phyloP scores from a whole-genome alignment of 2,888 invertebrate genomes.

The Clepsis dumicolana region DNA sequence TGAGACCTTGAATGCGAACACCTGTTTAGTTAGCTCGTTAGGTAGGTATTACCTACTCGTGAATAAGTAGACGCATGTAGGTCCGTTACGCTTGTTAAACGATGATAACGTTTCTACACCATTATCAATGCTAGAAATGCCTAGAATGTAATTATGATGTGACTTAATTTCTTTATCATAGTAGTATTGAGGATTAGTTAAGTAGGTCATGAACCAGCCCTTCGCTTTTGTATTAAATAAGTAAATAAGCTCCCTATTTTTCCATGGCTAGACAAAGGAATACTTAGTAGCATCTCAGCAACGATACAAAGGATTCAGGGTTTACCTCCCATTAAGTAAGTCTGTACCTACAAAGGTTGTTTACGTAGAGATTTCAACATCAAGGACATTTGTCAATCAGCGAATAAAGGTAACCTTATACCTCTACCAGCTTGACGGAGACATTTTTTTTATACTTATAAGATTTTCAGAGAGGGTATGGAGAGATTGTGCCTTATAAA shows the following conservation, averaged over 20 bases:
- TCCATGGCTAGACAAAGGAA: background rate
- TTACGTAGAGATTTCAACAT: background rate
- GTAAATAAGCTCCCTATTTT: background rate
- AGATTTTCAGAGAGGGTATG: too few species aligned
- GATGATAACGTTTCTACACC: background rate
- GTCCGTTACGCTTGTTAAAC: background rate
- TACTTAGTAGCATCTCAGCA: background rate
- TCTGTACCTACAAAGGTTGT: conserved; percentile 2
- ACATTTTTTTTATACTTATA: background rate
- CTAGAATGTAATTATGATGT: too few species aligned
- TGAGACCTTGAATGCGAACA: background rate
- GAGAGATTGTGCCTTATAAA: too few species aligned
- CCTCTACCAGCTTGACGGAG: background rate
- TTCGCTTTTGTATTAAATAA: background rate
- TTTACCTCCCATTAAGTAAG: background rate
- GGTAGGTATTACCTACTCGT: background rate
- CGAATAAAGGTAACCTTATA: background rate
- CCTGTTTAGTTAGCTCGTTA: background rate
- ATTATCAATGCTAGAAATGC: background rate
- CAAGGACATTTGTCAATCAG: conserved; percentile 1
- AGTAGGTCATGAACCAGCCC: too few species aligned
- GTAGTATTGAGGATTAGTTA: too few species aligned
- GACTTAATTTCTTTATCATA: too few species aligned
- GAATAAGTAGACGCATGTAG: background rate
- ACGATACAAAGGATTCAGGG: background rate